Base-by-base conservation (phyloP, 2,888 invertebrate genomes). In the Brenthis hecate region DNA sequence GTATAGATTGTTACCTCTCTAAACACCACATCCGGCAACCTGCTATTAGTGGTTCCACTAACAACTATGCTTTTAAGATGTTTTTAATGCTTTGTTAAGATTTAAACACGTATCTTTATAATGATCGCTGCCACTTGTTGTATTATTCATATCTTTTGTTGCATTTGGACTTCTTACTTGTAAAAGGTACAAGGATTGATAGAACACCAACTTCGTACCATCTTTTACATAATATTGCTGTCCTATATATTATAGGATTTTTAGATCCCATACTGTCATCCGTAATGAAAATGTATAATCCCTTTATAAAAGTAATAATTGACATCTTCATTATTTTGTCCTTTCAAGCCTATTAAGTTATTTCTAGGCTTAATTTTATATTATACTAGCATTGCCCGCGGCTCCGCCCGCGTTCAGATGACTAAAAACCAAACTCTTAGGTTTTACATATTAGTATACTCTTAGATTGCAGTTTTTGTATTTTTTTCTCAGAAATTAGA, bases 11-110 rank as follows among this genome's bases (percentile, higher is more conserved):
- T 23, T 36, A n/a, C 92, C 84, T 88, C 79, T 78, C 78, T 81
- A 77, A 86, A 93, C 57, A 94, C 88, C 67, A 79, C 79, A 69
- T 87, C 85, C 1, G 95, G 95, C 65, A 95, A 79, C 71, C 93
- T 88, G 51, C 95, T 90, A 80, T 94, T 94, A 3, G 95, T 95
- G 0, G 95, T 95, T 0, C 95, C 95, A 76, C 94, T 95, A 76
- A 95, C 95, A 0, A 95, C 92, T 63, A 95, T 95, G 71, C 94
- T 94, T 76, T 94, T 94, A n/a, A n/a, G n/a, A n/a, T n/a, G n/a
- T n/a, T n/a, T n/a, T n/a, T n/a, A n/a, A n/a, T 73, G 94, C 93
- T 71, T 86, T 88, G 77, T 95, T 95, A 53, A 94, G 85, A 80
- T 89, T 88, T 66, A 87, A 85, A 77, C 95, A 95, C 75, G 90